phyloP scores from a whole-genome alignment of 53 echinoderm and acorn worm species.

The Stichopus horrens region DNA sequence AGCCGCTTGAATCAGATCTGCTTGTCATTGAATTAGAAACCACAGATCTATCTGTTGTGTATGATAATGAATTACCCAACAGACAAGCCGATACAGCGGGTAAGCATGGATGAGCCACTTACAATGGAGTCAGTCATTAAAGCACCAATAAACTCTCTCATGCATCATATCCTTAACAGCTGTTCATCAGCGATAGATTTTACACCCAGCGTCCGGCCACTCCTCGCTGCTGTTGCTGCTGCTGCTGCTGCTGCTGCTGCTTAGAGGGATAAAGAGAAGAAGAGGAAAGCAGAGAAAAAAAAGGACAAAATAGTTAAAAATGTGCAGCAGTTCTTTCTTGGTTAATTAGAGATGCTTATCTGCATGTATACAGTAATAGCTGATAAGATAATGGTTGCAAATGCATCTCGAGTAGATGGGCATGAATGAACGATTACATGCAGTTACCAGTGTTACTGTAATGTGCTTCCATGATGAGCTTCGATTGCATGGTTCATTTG shows the following conservation, averaged over 20 bases:
- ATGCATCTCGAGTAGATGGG: background rate
- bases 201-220: constrained; percentile 29
- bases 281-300: background rate
- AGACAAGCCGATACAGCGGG: constrained; percentile 23
- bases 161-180: constrained; percentile 34
- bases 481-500: no score
- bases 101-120: constrained; percentile 39
- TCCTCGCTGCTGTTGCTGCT: background rate
- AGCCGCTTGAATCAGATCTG: background rate
- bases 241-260: background rate
- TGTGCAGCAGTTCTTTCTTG: constrained; percentile 1
- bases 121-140: constrained; percentile 30
- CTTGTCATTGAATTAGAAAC: background rate
- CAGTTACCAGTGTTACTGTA: no score
- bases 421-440: background rate
- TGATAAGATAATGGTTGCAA: background rate
- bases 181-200: constrained; percentile 31
- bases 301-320: background rate
- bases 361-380: background rate
- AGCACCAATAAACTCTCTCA: constrained; percentile 34
- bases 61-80: constrained; percentile 21
- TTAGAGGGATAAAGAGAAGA: background rate
- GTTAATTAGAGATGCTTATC: constrained; percentile 24
- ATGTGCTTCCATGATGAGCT: no score
- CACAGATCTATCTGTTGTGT: background rate